Conservation (phyloP, 2,888 invertebrate species). For the Dorcus parallelipipedus region DNA sequence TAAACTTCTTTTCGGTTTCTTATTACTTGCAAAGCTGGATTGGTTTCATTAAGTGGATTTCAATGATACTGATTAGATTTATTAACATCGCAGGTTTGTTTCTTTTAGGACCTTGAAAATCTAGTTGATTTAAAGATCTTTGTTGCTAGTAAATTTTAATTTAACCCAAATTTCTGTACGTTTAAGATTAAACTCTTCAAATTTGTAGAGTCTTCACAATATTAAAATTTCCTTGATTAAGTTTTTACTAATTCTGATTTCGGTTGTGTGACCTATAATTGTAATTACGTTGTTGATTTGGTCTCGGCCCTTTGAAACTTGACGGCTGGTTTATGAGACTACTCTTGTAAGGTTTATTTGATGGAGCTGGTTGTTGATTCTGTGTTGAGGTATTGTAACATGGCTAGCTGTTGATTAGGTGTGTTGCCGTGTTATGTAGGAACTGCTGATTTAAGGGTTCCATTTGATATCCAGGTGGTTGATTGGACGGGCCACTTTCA, state of each 20-base stretch:
- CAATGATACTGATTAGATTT: background rate
- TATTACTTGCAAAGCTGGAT: slow-evolving; percentile 30
- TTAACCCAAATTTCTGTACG: slow-evolving; percentile 13
- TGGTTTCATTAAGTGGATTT: background rate
- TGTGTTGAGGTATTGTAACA: slow-evolving; percentile 35
- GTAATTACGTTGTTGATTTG: slow-evolving; percentile 12
- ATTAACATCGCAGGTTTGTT: slow-evolving; percentile 11
- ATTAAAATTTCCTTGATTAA: slow-evolving; percentile 31
- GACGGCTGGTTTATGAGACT: no score
- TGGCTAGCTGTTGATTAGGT: no score
- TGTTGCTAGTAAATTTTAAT: slow-evolving; percentile 13
- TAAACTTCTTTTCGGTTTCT: slow-evolving; percentile 80
- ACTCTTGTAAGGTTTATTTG: no score
- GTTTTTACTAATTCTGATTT: slow-evolving; percentile 29
- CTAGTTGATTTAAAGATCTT: slow-evolving; percentile 16
- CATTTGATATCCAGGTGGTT: no score
- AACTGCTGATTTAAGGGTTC: background rate
- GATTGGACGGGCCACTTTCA: slow-evolving; percentile 33
- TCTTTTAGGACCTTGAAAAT: slow-evolving; percentile 26
- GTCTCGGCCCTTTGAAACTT: slow-evolving; percentile 19
- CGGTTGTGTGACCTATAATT: slow-evolving; percentile 6
- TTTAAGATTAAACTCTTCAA: slow-evolving; percentile 11
- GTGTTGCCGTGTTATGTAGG: slow-evolving; percentile 21
- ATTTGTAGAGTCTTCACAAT: slow-evolving; percentile 31
- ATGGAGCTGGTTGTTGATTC: slow-evolving; percentile 18